Evolutionary conservation across 35 echinoderm and acorn worm genomes (phyloP).

Genomic region (Heliocidaris tuberculata): DNA sequence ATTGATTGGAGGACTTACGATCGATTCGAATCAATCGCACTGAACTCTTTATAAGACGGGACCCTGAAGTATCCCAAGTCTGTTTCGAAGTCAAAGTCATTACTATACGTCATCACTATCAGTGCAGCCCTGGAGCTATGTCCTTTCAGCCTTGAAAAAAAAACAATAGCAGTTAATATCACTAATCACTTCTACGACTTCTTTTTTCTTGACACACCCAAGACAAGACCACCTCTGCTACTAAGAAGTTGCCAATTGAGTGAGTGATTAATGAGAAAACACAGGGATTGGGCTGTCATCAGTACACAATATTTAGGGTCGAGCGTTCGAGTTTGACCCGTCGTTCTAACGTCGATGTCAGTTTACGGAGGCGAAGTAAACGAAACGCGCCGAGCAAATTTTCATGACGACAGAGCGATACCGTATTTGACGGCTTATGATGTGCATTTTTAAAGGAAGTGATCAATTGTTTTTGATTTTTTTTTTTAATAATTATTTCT

Average conservation of each 20-base stretch:
- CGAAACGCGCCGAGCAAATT: not conserved
- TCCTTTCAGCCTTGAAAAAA: too few species aligned
- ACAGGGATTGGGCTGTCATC: not conserved
- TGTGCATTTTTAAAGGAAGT: not conserved
- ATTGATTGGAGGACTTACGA: too few species aligned
- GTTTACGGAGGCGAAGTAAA: not conserved
- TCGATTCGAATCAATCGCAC: too few species aligned
- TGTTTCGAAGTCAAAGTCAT: too few species aligned
- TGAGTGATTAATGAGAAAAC: constrained; percentile 10
- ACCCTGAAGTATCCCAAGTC: too few species aligned
- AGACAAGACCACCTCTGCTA: not conserved
- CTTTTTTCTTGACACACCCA: not conserved
- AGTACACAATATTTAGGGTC: not conserved
- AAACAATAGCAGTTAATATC: too few species aligned
- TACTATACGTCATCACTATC: too few species aligned
- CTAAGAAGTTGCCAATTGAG: not conserved
- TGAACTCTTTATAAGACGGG: too few species aligned
- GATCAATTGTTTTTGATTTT: too few species aligned
- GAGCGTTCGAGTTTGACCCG: not conserved
- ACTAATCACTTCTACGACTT: too few species aligned
- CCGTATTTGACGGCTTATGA: not conserved
- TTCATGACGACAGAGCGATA: not conserved
- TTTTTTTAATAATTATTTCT: too few species aligned
- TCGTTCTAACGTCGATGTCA: not conserved
- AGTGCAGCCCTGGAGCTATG: too few species aligned